A percentile compares a stretch with the other conserved stretches of the same genome.
phyloP scores from a whole-genome alignment of 1,140 invertebrate genomes.

The Aphidius ervi region DNA sequence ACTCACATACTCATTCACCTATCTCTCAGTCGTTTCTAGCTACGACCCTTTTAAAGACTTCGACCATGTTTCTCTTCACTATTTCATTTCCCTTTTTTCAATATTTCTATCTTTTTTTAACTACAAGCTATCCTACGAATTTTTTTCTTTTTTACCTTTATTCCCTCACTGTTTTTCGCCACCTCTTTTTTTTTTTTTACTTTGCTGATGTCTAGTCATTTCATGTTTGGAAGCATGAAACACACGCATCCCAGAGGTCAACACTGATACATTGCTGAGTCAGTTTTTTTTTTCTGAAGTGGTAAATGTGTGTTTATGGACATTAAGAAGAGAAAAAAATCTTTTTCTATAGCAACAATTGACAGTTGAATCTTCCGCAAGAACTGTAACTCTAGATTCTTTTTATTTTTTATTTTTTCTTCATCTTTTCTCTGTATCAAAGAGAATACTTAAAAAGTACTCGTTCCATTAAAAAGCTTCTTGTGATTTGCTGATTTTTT shows the following conservation, averaged over 20 bases:
- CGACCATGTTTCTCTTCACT: conserved; percentile 30
- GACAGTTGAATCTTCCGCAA: background rate
- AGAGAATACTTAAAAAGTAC: too few species aligned
- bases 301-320: background rate
- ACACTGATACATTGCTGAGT: background rate
- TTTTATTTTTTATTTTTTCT: conserved; percentile 1
- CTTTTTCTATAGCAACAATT: conserved; percentile 9
- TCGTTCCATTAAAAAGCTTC: too few species aligned
- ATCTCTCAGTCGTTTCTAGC: conserved; percentile 42
- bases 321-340: conserved; percentile 6
- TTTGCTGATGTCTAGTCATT: too few species aligned
- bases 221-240: conserved; percentile 6
- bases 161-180: conserved; percentile 1
- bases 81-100: background rate
- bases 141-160: conserved; percentile 4
- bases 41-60: conserved; percentile 50
- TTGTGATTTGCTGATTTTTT: too few species aligned
- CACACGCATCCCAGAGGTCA: conserved; percentile 8
- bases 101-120: background rate
- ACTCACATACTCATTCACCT: conserved; percentile 52
- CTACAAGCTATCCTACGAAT: background rate
- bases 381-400: background rate
- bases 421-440: background rate
- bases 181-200: conserved; percentile 1
- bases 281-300: background rate